These are phyloP conservation scores for Mastacembelus armatus DNA, from an alignment of 2,797 vertebrate genomes.

Conservation along the genomic window DNA sequence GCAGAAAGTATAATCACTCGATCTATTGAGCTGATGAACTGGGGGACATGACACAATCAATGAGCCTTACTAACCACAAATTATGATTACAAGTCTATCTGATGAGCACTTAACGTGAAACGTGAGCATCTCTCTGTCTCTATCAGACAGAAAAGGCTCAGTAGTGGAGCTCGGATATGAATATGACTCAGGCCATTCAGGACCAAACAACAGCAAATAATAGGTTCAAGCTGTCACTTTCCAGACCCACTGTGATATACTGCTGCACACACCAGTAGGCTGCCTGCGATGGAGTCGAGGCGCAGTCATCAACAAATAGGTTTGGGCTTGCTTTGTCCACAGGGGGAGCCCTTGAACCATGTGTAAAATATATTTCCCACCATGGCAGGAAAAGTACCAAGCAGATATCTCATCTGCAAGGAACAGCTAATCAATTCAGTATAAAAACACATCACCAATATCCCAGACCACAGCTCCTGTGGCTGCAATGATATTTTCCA, in stretches of 20 bases:
- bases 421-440: slow-evolving; percentile 48
- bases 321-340: slow-evolving; percentile 57
- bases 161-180: slow-evolving; percentile 11
- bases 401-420: slow-evolving; percentile 47
- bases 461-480: slow-evolving; percentile 25
- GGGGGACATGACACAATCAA: slow-evolving; percentile 55
- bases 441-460: slow-evolving; percentile 36
- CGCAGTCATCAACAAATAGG: slow-evolving; percentile 28
- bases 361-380: slow-evolving; percentile 34
- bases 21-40: slow-evolving; percentile 62
- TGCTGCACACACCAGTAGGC: slow-evolving; percentile 26
- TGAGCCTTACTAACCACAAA: slow-evolving; percentile 62
- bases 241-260: slow-evolving; percentile 24
- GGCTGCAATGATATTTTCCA: slow-evolving; percentile 43
- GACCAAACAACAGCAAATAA: slow-evolving; percentile 54
- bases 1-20: slow-evolving; percentile 50
- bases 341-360: slow-evolving; percentile 76
- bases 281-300: slow-evolving; percentile 20
- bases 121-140: slow-evolving; percentile 28
- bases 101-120: slow-evolving; percentile 55
- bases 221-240: slow-evolving; percentile 41
- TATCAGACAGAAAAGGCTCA: slow-evolving; percentile 31
- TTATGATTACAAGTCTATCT: slow-evolving; percentile 67
- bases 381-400: background rate
- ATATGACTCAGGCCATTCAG: slow-evolving; percentile 46